phyloP scores from a whole-genome alignment of 2,113 vertebrate species.

The Vidua macroura region DNA sequence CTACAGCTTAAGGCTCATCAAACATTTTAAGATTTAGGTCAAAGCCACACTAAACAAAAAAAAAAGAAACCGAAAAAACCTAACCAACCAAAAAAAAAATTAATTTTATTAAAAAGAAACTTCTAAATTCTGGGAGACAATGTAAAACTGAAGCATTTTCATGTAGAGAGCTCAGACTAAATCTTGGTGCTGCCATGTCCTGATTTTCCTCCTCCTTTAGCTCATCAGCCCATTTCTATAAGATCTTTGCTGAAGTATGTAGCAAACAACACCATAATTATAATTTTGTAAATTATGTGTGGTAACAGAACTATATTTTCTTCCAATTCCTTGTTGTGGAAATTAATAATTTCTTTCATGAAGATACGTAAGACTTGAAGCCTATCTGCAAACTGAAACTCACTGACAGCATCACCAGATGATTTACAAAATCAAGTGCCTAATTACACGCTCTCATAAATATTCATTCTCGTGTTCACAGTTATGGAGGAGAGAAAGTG shows the following conservation, averaged over 20 bases:
- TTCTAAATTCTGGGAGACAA: neutral
- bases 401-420: constrained; percentile 32
- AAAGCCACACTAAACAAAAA: neutral
- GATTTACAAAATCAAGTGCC: constrained; percentile 66
- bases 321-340: neutral
- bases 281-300: constrained; percentile 13
- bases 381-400: constrained; percentile 20
- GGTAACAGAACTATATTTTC: neutral
- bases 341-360: constrained; percentile 3
- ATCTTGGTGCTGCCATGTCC: neutral
- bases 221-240: neutral
- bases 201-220: neutral
- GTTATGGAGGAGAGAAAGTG: constrained; percentile 56
- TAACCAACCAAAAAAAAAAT: neutral
- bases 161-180: neutral
- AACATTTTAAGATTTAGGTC: constrained; percentile 5
- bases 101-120: neutral
- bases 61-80: neutral
- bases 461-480: constrained; percentile 67
- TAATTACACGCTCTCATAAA: constrained; percentile 68
- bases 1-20: constrained; percentile 19
- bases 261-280: constrained; percentile 11
- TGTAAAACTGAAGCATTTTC: neutral
- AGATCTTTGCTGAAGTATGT: neutral
- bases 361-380: constrained; percentile 40